Percentiles rank a stretch among this genome's conserved stretches.
phyloP scores from a whole-genome alignment of 2,797 vertebrate species.

The Bryconaethiops microstoma region DNA sequence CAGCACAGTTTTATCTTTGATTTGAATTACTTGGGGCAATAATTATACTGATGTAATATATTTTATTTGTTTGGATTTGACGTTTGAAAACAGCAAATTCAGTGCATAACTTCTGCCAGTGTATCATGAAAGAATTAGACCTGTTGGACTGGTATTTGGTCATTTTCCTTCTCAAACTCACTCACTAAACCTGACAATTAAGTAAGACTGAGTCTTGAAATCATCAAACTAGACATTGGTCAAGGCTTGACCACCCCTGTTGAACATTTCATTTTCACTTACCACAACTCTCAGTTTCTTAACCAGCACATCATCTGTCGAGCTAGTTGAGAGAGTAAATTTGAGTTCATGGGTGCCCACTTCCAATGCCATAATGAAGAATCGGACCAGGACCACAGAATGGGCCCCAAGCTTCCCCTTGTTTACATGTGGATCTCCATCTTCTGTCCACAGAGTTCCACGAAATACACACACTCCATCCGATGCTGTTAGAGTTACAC shows the following conservation, averaged over 20 bases:
- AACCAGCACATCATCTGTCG: conserved; percentile 72
- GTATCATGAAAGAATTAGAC: not conserved
- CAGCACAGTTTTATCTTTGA: no score
- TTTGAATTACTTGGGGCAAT: no score
- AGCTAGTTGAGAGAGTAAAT: conserved; percentile 74
- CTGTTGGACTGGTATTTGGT: not conserved
- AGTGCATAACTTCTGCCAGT: not conserved
- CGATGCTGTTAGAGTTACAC: conserved; percentile 76
- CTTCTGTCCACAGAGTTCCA: conserved; percentile 39
- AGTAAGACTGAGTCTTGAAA: no score
- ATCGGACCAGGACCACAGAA: conserved; percentile 68
- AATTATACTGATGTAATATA: no score
- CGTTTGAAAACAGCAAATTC: no score
- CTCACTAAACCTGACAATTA: no score
- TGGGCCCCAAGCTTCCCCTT: conserved; percentile 40
- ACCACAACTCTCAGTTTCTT: conserved; percentile 90
- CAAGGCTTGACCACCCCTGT: no score
- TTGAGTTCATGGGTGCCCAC: conserved; percentile 83
- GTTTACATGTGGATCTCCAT: conserved; percentile 55
- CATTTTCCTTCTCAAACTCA: no score
- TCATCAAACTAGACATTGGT: no score
- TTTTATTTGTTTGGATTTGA: no score
- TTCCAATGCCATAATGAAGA: conserved; percentile 85
- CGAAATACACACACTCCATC: conserved; percentile 81
- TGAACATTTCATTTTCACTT: conserved; percentile 52